Percentiles rank a stretch among this genome's conserved stretches.
Evolutionary conservation across 2,888 invertebrate genomes (phyloP).

Genomic region (Stegophylla sp.): DNA sequence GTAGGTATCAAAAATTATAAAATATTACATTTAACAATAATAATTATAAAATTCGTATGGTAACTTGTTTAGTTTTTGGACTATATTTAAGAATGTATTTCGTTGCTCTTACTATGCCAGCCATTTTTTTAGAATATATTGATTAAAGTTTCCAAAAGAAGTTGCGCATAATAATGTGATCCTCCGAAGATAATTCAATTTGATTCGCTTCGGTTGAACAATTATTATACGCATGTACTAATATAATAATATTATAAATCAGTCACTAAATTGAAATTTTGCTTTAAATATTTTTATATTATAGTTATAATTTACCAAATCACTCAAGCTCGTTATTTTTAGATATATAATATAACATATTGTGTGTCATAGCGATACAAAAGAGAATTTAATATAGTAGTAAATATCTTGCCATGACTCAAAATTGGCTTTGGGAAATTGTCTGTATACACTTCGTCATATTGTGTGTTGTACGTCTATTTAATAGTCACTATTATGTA

Average conservation of each 20-base stretch:
- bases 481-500: conserved; percentile 14
- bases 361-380: not conserved
- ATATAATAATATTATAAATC: conserved; percentile 21
- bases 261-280: conserved; percentile 1
- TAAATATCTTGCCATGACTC: conserved; percentile 27
- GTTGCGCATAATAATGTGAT: conserved; percentile 41
- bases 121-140: conserved; percentile 12
- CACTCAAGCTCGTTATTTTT: conserved; percentile 37
- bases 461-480: not conserved
- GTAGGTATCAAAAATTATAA: too few relatives aligned
- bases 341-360: not conserved
- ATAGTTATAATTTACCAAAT: conserved; percentile 40
- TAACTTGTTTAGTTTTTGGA: conserved; percentile 37
- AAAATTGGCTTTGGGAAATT: conserved; percentile 46
- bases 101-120: not conserved
- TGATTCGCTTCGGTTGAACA: conserved; percentile 50
- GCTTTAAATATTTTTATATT: conserved; percentile 31
- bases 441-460: conserved; percentile 15
- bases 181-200: conserved; percentile 38
- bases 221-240: conserved; percentile 41
- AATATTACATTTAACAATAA: not conserved
- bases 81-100: conserved; percentile 14
- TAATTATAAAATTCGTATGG: not conserved
- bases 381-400: conserved; percentile 4
- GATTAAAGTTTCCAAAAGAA: conserved; percentile 43